Conservation (phyloP, 2,888 invertebrate species). For the Arctia plantaginis region DNA sequence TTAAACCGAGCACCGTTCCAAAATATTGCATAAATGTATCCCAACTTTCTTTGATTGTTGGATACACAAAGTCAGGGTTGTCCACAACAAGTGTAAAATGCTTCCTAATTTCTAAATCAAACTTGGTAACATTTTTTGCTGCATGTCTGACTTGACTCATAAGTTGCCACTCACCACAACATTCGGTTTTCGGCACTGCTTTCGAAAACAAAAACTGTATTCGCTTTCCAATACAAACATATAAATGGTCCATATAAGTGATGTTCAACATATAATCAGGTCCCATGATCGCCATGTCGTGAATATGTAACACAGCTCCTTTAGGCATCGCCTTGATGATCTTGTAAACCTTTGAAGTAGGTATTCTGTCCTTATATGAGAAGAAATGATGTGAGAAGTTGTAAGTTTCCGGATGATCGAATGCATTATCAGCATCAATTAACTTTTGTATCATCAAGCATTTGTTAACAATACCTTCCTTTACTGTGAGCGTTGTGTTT, state of each 20-base stretch:
- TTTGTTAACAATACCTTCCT: conserved; percentile 84
- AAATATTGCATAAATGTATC: conserved; percentile 86
- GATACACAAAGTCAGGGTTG: conserved; percentile 77
- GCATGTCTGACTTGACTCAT: conserved; percentile 79
- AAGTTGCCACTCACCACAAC: conserved; percentile 78
- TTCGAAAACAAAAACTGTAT: conserved; percentile 68
- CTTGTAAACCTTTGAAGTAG: conserved; percentile 88
- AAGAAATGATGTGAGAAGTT: conserved; percentile 90
- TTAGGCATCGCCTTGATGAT: conserved; percentile 91
- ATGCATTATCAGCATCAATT: conserved; percentile 80
- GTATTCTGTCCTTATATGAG: conserved; percentile 86
- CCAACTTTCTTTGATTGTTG: conserved; percentile 88
- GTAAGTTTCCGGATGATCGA: conserved; percentile 84
- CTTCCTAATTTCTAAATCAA: conserved; percentile 84
- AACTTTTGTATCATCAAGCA: conserved; percentile 86
- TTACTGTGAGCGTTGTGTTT: conserved; percentile 75
- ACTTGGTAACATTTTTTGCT: conserved; percentile 75
- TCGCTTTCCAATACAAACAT: conserved; percentile 78
- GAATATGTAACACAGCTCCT: conserved; percentile 90
- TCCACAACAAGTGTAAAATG: conserved; percentile 86
- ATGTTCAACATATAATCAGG: conserved; percentile 88
- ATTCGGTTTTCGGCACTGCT: conserved; percentile 55
- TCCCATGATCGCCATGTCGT: conserved; percentile 88
- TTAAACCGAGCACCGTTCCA: conserved; percentile 76
- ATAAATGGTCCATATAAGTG: conserved; percentile 88